Evolutionary conservation across 2,797 vertebrate genomes (phyloP).

Genomic region (Cheirogaleus major): DNA sequence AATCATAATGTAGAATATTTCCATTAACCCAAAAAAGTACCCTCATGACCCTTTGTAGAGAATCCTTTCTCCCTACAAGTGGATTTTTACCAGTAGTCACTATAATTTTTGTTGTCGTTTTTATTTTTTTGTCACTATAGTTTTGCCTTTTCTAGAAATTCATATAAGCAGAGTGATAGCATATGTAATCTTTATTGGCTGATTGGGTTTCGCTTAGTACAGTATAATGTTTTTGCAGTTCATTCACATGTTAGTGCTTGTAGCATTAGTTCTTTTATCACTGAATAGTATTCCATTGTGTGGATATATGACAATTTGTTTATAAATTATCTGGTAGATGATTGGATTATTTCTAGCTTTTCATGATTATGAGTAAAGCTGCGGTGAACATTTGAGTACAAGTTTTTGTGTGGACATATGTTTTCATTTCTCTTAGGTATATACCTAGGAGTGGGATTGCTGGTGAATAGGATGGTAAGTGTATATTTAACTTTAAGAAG

Average conservation of each 20-base stretch:
- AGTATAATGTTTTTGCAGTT: neutral
- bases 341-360: neutral
- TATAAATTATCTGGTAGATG: neutral
- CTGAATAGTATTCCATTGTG: neutral
- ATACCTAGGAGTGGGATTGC: conserved; percentile 47
- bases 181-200: neutral
- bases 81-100: neutral
- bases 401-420: conserved; percentile 34
- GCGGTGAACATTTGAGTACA: conserved; percentile 17
- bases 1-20: neutral
- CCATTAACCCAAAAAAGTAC: neutral
- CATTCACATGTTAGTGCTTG: neutral
- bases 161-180: neutral
- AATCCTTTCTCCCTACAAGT: neutral
- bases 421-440: conserved; percentile 52
- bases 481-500: conserved; percentile 21
- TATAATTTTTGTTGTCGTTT: neutral
- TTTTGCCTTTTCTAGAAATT: neutral
- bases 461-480: conserved; percentile 26
- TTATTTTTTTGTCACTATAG: neutral
- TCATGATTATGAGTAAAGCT: conserved; percentile 35
- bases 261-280: neutral
- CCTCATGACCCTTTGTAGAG: neutral
- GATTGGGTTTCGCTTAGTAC: neutral
- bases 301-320: neutral